Evolutionary conservation across 2,113 vertebrate species (phyloP).

Genomic region (Mustela lutreola): DNA sequence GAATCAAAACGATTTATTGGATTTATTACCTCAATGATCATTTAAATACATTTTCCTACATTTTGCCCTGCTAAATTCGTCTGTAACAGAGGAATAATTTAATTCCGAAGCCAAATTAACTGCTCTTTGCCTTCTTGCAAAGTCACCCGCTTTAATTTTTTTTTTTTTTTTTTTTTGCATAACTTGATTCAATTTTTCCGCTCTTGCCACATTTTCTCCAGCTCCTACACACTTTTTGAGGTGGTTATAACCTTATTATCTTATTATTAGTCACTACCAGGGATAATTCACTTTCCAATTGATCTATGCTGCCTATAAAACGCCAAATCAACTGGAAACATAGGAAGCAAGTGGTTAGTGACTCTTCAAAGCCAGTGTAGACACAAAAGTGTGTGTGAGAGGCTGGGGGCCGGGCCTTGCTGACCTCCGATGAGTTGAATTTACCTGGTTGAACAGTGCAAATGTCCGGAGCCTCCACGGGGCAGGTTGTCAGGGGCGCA

Average conservation of each 20-base stretch:
- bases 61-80: conserved; percentile 35
- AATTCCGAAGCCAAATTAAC: conserved; percentile 78
- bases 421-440: background rate
- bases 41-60: conserved; percentile 64
- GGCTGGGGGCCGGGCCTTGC: fast-evolving
- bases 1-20: conserved; percentile 27
- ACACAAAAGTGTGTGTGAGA: background rate
- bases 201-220: conserved; percentile 55
- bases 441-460: background rate
- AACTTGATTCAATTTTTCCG: conserved; percentile 78
- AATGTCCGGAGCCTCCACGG: fast-evolving
- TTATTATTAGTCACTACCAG: conserved; percentile 72
- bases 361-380: background rate
- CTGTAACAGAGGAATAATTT: conserved; percentile 70
- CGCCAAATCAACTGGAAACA: background rate
- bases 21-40: conserved; percentile 65
- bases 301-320: conserved; percentile 65
- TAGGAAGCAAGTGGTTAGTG: background rate
- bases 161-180: conserved; percentile 21
- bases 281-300: conserved; percentile 74
- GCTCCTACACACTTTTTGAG: conserved; percentile 56
- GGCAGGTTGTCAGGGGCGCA: background rate
- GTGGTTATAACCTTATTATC: conserved; percentile 59
- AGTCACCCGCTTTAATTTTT: conserved; percentile 47
- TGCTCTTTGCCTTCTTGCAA: conserved; percentile 63